Evolutionary conservation across 2,888 invertebrate species (phyloP).

Genomic region (Toxonevra muliebris): DNA sequence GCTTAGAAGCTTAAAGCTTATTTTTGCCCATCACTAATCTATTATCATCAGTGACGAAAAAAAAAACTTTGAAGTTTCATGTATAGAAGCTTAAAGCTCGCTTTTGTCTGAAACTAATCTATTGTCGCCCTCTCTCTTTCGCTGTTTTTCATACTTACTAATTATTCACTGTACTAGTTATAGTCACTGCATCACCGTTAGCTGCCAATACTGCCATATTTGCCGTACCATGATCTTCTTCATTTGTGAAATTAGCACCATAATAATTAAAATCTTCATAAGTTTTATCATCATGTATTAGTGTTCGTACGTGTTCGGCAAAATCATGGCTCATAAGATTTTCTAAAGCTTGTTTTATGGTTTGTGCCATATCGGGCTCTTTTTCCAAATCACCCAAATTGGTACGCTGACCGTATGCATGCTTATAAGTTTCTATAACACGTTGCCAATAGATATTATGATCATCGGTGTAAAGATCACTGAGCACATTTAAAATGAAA

Average conservation of each 20-base stretch:
- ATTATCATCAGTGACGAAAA: too few relatives aligned
- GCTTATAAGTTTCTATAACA: constrained; percentile 89
- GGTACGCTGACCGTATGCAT: constrained; percentile 86
- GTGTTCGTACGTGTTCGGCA: constrained; percentile 67
- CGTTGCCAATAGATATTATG: constrained; percentile 73
- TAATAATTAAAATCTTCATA: constrained; percentile 76
- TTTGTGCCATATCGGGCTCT: constrained; percentile 46
- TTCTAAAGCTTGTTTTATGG: constrained; percentile 60
- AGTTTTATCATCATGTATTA: constrained; percentile 69
- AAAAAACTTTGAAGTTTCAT: too few relatives aligned
- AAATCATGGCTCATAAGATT: constrained; percentile 74
- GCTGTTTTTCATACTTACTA: constrained; percentile 37
- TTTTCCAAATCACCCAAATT: constrained; percentile 78
- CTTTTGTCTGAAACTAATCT: too few relatives aligned
- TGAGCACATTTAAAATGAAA: constrained; percentile 83
- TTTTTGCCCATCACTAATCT: too few relatives aligned
- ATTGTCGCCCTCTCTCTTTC: too few relatives aligned
- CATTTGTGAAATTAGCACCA: constrained; percentile 72
- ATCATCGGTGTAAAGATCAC: constrained; percentile 62
- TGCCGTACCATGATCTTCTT: constrained; percentile 87
- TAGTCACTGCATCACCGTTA: constrained; percentile 90
- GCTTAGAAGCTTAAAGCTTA: too few relatives aligned
- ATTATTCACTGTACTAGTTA: constrained; percentile 85
- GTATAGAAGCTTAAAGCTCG: too few relatives aligned
- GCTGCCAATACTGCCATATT: constrained; percentile 84